These are phyloP conservation scores for Trichopria drosophilae DNA, from an alignment of 2,888 invertebrate genomes.

Conservation along the genomic window DNA sequence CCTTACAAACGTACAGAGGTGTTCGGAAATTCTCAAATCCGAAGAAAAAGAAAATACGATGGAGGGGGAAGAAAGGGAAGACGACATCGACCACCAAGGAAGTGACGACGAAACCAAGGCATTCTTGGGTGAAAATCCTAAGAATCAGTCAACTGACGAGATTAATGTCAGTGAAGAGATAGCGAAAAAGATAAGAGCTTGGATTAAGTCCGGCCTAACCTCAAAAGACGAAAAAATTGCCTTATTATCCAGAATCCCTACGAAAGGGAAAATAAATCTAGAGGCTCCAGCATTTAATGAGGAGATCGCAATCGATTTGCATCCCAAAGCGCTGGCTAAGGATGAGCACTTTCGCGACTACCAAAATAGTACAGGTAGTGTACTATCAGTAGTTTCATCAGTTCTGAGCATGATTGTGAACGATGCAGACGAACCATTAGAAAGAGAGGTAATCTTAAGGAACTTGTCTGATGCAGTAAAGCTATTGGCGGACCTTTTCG, in stretches of 20 bases:
- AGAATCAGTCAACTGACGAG: not conserved
- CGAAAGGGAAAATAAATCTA: conserved; percentile 14
- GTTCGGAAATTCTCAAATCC: no score
- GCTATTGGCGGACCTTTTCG: conserved; percentile 7
- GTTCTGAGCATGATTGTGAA: conserved; percentile 10
- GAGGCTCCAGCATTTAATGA: conserved; percentile 20
- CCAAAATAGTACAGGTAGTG: conserved; percentile 10
- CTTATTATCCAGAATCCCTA: conserved; percentile 5
- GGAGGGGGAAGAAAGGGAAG: not conserved
- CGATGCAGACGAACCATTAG: conserved; percentile 9
- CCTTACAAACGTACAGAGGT: no score
- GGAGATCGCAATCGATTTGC: conserved; percentile 6
- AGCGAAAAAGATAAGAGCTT: conserved; percentile 4
- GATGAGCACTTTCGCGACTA: conserved; percentile 11
- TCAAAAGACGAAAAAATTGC: conserved; percentile 11
- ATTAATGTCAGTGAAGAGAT: not conserved
- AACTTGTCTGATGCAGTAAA: conserved; percentile 12
- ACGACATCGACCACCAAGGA: not conserved
- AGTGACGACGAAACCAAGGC: not conserved
- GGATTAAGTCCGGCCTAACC: conserved; percentile 4
- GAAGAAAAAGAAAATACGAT: not conserved
- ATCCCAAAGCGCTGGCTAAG: conserved; percentile 6
- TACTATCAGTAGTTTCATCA: not conserved
- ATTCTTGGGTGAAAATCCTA: conserved; percentile 8
- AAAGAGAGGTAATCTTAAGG: conserved; percentile 1